Conservation (phyloP, 2,888 invertebrate genomes). For the Emmelina monodactyla region DNA sequence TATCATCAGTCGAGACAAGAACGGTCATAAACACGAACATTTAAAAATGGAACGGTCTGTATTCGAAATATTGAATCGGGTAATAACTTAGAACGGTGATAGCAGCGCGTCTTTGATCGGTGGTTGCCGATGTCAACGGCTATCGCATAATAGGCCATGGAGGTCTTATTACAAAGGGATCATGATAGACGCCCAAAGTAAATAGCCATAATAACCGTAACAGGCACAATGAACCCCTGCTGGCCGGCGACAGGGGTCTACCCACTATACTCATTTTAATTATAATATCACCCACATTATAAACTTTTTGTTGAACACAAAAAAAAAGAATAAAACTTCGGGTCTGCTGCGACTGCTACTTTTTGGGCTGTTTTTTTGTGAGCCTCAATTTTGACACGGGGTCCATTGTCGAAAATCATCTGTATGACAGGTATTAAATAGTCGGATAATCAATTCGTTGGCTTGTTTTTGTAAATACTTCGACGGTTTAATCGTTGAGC, state of each 20-base stretch:
- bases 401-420: slow-evolving; percentile 12
- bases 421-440: slow-evolving; percentile 1
- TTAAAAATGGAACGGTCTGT: too few species aligned
- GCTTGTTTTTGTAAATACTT: too few species aligned
- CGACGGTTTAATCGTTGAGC: too few species aligned
- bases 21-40: not conserved
- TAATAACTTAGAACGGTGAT: not conserved
- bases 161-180: slow-evolving; percentile 17
- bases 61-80: not conserved
- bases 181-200: slow-evolving; percentile 52
- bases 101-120: not conserved
- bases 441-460: slow-evolving; percentile 2
- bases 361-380: slow-evolving; percentile 24
- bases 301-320: slow-evolving; percentile 36
- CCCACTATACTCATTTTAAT: slow-evolving; percentile 51
- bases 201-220: slow-evolving; percentile 56
- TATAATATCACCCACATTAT: slow-evolving; percentile 64
- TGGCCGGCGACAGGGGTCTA: slow-evolving; percentile 44
- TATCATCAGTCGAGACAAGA: not conserved
- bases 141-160: not conserved
- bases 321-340: slow-evolving; percentile 21
- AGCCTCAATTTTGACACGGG: slow-evolving; percentile 16
- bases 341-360: slow-evolving; percentile 30
- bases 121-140: not conserved
- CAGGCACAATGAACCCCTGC: slow-evolving; percentile 52